Evolutionary conservation across 2,797 vertebrate species (phyloP).

Genomic region (Pampus argenteus): DNA sequence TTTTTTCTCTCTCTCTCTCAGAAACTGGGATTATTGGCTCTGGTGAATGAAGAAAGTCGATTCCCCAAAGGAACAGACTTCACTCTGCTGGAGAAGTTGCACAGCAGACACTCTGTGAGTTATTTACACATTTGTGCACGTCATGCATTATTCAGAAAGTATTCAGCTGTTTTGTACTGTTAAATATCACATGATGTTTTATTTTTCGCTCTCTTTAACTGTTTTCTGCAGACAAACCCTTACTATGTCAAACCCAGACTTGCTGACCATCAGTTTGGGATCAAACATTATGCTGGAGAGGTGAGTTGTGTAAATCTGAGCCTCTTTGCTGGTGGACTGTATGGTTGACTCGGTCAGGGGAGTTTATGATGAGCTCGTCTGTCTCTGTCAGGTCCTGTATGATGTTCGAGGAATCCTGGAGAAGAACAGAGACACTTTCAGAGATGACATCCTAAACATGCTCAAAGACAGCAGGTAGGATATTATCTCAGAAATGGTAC

Average conservation of each 20-base stretch:
- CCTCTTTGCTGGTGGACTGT: not conserved
- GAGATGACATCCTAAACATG: constrained; percentile 94
- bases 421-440: constrained; percentile 95
- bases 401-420: constrained; percentile 91
- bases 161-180: not conserved
- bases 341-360: not conserved
- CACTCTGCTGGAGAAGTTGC: constrained; percentile 94
- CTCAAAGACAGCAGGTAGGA: constrained; percentile 92
- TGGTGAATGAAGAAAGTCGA: constrained; percentile 95
- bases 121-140: constrained; percentile 26
- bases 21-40: constrained; percentile 93
- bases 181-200: not conserved
- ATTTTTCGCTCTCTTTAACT: not conserved
- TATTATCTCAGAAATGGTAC: not conserved
- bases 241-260: constrained; percentile 94
- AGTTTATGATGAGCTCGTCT: constrained; percentile 7
- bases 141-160: constrained; percentile 5
- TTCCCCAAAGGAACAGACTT: constrained; percentile 96
- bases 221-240: constrained; percentile 88
- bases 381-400: constrained; percentile 87
- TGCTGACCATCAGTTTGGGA: constrained; percentile 95
- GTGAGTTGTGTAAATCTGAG: constrained; percentile 73
- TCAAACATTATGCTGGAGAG: constrained; percentile 95
- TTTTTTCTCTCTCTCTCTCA: constrained; percentile 47
- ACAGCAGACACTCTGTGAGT: constrained; percentile 92